A percentile compares a stretch with the other conserved stretches of the same genome.
These are phyloP conservation scores for Gymnothorax reevesii DNA, from an alignment of 2,797 vertebrate species.

Conservation along the genomic window DNA sequence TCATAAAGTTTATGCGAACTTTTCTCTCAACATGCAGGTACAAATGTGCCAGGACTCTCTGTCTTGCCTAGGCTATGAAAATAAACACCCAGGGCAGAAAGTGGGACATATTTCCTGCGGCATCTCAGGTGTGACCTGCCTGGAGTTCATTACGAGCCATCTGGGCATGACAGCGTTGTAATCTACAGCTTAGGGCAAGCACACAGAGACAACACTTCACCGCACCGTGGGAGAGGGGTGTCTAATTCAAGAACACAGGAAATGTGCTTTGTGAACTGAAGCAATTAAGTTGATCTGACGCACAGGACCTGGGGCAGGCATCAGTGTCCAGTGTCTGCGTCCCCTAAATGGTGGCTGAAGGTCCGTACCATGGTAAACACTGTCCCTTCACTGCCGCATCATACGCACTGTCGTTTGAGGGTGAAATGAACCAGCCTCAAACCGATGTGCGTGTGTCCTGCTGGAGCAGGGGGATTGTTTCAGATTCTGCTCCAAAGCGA, in stretches of 20 bases:
- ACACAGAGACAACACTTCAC: background rate
- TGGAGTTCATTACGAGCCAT: slow-evolving; percentile 7
- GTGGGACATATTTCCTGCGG: background rate
- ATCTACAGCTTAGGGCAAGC: background rate
- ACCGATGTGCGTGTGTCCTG: slow-evolving; percentile 56
- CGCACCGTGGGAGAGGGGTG: background rate
- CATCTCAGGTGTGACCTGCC: background rate
- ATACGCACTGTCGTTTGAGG: slow-evolving; percentile 70
- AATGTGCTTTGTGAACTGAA: slow-evolving; percentile 50
- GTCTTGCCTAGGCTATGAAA: background rate
- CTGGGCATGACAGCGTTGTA: background rate
- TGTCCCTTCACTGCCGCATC: slow-evolving; percentile 58
- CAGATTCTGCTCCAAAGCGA: slow-evolving; percentile 61
- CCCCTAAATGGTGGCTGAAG: slow-evolving; percentile 25
- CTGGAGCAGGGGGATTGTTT: slow-evolving; percentile 35
- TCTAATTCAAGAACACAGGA: slow-evolving; percentile 54
- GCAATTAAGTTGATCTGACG: slow-evolving; percentile 61
- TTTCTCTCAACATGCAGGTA: background rate
- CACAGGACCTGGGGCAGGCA: slow-evolving; percentile 66
- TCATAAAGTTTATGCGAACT: background rate
- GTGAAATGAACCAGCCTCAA: slow-evolving; percentile 72
- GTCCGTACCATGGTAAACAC: slow-evolving; percentile 61
- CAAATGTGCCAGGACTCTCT: background rate
- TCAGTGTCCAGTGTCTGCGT: slow-evolving; percentile 26
- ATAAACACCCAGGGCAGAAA: background rate